Evolutionary conservation across 1,140 invertebrate genomes (phyloP), one percentile per base, ranked within the genome.

Genomic region (Drosophila pseudoananassae): DNA sequence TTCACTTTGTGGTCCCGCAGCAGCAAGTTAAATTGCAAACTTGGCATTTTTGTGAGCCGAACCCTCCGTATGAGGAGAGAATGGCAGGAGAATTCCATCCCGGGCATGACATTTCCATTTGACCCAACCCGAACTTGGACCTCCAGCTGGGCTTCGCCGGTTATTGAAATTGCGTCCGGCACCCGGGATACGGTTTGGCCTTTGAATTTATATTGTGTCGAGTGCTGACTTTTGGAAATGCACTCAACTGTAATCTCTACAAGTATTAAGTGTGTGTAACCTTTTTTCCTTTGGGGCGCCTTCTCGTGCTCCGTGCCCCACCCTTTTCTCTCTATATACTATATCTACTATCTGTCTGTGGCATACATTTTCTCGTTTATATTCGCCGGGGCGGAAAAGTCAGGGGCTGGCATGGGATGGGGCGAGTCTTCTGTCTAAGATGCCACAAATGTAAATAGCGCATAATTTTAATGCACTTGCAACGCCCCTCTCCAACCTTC

Each of bases 151-250:
- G 78, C n/a, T 17, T 10, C 71, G 46, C 40, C 50, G 65, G 65
- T 80, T 80, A 80, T 80, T 81, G 78, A 81, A 80, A 81, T 80
- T 76, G 51, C 72, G 65, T 76, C 58, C 71, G 51, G 47, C 38
- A 38, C 52, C 38, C 53, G 55, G 46, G 54, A 36, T 36, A 36
- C 33, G 58, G 59, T 72, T 78, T 64, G 79, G 75, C 74, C 58
- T 83, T 82, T 83, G 79, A 82, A 82, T 82, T 77, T 82, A 82
- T 78, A 82, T 82, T 82, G 78, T 78, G 78, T 69, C 74, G 79
- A 82, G 61, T 83, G 78, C 78, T 83, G 74, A 82, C 78, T 82
- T 82, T 83, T 78, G 74, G 58, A 82, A 82, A 83, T 81, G 74
- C 69, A 82, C 79, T 82, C 78, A 82, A 78, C 79, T 82, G 74